Conservation (phyloP, 2,888 invertebrate genomes). For the Oscheius sp. region DNA sequence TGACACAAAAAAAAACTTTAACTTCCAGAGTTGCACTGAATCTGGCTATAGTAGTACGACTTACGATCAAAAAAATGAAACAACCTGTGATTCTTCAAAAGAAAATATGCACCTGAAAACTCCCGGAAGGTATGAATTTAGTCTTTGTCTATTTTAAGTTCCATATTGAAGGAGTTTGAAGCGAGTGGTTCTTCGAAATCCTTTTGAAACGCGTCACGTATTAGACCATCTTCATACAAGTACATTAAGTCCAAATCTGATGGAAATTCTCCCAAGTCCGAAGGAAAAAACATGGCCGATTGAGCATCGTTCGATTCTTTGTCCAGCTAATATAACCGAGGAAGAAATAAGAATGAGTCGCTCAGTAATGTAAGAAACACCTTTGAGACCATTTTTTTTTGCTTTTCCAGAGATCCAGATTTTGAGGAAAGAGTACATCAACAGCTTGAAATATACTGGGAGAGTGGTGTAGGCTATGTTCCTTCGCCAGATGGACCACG, state of each 20-base stretch:
- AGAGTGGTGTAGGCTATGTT: constrained; percentile 40
- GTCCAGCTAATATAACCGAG: constrained; percentile 46
- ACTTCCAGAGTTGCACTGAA: background rate
- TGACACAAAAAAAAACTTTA: background rate
- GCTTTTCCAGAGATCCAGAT: constrained; percentile 41
- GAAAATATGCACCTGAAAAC: background rate
- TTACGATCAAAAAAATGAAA: background rate
- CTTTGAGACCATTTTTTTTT: background rate
- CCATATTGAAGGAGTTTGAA: background rate
- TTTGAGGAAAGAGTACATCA: constrained; percentile 43
- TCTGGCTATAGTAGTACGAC: constrained; percentile 14
- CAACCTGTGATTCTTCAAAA: constrained; percentile 1
- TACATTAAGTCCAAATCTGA: constrained; percentile 25
- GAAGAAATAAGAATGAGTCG: constrained; percentile 44
- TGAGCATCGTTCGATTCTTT: constrained; percentile 43
- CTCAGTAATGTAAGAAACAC: constrained; percentile 37
- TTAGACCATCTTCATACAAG: constrained; percentile 19
- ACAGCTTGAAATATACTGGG: constrained; percentile 45
- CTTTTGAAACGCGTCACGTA: constrained; percentile 22
- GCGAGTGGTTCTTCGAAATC: too few species aligned
- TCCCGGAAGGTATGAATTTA: background rate
- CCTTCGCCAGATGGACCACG: constrained; percentile 51
- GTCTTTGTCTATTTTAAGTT: background rate
- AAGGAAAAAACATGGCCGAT: constrained; percentile 36
- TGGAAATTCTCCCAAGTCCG: constrained; percentile 24